These are phyloP conservation scores for Micronisus gabar DNA, from an alignment of 2,113 vertebrate genomes.

Conservation along the genomic window DNA sequence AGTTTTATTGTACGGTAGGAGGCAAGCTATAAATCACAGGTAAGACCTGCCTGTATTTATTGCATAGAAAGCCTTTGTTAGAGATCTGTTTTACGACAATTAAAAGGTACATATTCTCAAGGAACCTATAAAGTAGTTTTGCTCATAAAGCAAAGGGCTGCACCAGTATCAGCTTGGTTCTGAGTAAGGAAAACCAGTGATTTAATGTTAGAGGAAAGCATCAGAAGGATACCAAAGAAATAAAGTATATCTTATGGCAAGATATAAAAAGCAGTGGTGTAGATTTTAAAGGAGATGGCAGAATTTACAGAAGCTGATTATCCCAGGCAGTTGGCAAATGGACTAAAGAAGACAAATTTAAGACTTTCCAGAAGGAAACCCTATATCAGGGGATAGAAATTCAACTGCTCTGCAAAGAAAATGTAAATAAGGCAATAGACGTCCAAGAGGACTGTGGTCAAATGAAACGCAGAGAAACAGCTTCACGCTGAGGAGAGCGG, in stretches of 20 bases:
- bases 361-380: constrained; percentile 44
- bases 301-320: neutral
- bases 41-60: neutral
- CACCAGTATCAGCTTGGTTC: neutral
- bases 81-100: neutral
- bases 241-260: neutral
- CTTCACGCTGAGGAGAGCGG: neutral
- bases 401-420: neutral
- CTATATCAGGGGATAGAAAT: neutral
- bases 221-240: neutral
- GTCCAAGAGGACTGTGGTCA: neutral
- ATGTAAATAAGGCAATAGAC: neutral
- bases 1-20: neutral
- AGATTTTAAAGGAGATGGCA: constrained; percentile 2
- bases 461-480: neutral
- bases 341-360: constrained; percentile 18
- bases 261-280: neutral
- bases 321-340: constrained; percentile 22
- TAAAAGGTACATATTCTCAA: neutral
- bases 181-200: neutral
- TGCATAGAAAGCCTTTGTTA: neutral
- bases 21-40: neutral
- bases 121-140: neutral
- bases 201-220: neutral
- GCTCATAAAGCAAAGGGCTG: neutral